Evolutionary conservation across 2,888 invertebrate genomes (phyloP), one percentile per base, ranked within the genome.

Genomic region (Hololepta plana): DNA sequence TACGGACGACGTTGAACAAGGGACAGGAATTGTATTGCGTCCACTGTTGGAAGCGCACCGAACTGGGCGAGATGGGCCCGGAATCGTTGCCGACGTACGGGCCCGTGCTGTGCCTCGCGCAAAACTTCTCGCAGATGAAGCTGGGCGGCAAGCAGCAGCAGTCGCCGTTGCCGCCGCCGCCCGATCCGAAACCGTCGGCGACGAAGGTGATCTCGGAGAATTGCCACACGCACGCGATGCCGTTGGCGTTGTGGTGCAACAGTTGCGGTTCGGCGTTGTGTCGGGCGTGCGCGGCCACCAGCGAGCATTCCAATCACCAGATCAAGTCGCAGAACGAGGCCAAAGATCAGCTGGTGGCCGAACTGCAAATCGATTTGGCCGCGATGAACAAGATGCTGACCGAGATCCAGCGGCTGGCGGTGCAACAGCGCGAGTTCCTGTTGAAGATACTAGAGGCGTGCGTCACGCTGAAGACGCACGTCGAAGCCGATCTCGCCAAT

Each of bases 1-100:
- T 73, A 49, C 69, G 71, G 44, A 64, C 67, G 38, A 65, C 64
- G 44, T 57, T 75, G 42, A 63, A 67, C 46, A 71, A 72, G 47
- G 73, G 68, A 31, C 62, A 63, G 43, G 73, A 72, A 46, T 55
- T 74, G 38, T 67, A 67, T 49, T 77, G 76, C 50, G 64, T 67
- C 34, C 71, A 74, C 51, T 77, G 76, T 53, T 74, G 73, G 72
- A 73, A 74, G 51, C 62, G 67, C 37, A 75, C 75, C 32, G 72
- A 72, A 39, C 53, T 72, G 32, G 69, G 72, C 29, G 72, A 69
- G 38, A 60, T 68, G 41, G 67, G 70, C 32, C 66, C 72, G 29
- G 72, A 72, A 39, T 63, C 66, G 39, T 53, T 75, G 41, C 73
- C 72, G 35, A 74, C 74, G 8, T 68, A 74, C 52, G 62, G 62